A percentile compares a stretch with the other conserved stretches of the same genome.
phyloP scores from a whole-genome alignment of 2,797 vertebrate species.

The Neomorphus geoffroyi region DNA sequence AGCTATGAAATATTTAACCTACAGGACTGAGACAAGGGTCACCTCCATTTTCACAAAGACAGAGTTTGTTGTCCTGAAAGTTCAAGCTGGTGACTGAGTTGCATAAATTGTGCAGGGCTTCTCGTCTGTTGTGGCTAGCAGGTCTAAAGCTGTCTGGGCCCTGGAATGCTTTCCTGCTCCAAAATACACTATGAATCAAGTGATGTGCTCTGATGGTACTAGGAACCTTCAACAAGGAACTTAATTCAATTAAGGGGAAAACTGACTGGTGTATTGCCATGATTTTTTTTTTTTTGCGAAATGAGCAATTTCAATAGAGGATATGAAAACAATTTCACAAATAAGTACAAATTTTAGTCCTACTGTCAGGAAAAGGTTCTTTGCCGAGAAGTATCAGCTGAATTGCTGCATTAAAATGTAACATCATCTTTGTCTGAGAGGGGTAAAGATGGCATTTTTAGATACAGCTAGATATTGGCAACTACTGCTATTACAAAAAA shows the following conservation, averaged over 20 bases:
- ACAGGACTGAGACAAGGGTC: not conserved
- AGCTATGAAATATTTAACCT: not conserved
- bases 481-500: not conserved
- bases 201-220: not conserved
- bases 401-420: not conserved
- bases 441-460: not conserved
- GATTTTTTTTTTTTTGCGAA: not conserved
- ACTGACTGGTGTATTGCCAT: not conserved
- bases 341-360: not conserved
- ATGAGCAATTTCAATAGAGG: not conserved
- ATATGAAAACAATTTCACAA: conserved; percentile 3
- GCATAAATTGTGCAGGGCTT: not conserved
- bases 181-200: not conserved
- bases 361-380: not conserved
- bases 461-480: not conserved
- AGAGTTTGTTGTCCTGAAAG: not conserved
- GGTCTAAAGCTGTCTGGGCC: not conserved
- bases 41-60: not conserved
- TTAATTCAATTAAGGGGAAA: not conserved
- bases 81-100: not conserved
- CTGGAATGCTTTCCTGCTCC: not conserved
- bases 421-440: not conserved
- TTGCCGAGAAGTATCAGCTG: not conserved
- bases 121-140: not conserved
- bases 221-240: not conserved